These are phyloP conservation scores for Anthoscopus minutus DNA, from an alignment of 2,113 vertebrate species.

Conservation along the genomic window DNA sequence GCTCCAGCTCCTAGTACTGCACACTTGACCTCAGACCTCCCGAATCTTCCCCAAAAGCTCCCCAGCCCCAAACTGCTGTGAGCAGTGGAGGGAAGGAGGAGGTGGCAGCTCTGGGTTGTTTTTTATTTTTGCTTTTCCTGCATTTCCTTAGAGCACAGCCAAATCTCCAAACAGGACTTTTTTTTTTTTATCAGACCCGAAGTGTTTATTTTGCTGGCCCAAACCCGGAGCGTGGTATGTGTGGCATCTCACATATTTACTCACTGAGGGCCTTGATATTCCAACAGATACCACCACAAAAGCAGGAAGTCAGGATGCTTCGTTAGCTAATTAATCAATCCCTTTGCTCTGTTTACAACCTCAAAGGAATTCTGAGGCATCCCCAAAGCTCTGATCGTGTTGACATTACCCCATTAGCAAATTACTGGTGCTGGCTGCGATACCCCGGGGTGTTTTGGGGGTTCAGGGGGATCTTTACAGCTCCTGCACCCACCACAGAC, in stretches of 20 bases:
- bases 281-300: not conserved
- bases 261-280: not conserved
- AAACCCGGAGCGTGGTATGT: not conserved
- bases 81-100: not conserved
- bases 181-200: not conserved
- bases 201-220: slow-evolving; percentile 10
- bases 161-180: not conserved
- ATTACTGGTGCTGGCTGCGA: not conserved
- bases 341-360: not conserved
- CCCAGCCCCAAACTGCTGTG: not conserved
- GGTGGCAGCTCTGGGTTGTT: not conserved
- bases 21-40: not conserved
- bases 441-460: not conserved
- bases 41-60: not conserved
- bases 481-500: not conserved
- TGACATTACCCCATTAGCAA: not conserved
- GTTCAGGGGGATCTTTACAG: not conserved
- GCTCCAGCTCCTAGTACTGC: not conserved
- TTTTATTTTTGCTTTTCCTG: not conserved
- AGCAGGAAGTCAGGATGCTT: not conserved
- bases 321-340: slow-evolving; percentile 29
- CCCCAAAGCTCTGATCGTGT: not conserved
- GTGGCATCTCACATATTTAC: not conserved
- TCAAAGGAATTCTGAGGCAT: slow-evolving; percentile 17
- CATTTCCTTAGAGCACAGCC: not conserved